Percentiles rank a stretch among this genome's conserved stretches.
These are phyloP conservation scores for Dermatemys mawii DNA, from an alignment of 2,113 vertebrate species.

Conservation along the genomic window DNA sequence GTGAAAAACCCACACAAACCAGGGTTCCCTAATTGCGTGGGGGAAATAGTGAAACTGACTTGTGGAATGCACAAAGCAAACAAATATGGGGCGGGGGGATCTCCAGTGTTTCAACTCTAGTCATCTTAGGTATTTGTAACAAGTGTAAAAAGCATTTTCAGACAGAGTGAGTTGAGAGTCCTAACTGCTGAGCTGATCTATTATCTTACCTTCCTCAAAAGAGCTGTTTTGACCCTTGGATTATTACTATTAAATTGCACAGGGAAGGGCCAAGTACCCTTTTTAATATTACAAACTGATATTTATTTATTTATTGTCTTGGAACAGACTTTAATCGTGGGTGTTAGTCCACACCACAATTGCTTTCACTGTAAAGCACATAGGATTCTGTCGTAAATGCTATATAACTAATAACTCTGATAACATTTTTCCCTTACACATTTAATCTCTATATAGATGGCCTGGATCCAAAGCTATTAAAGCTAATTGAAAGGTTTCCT, in stretches of 20 bases:
- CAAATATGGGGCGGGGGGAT: not conserved
- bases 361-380: not conserved
- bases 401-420: not conserved
- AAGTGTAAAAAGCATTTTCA: accelerated
- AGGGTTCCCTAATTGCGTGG: not conserved
- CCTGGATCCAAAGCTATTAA: not conserved
- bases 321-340: not conserved
- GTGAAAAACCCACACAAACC: accelerated
- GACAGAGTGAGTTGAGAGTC: not conserved
- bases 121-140: not conserved
- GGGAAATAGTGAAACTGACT: not conserved
- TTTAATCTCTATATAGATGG: accelerated
- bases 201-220: not conserved
- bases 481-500: not conserved
- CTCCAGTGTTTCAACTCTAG: not conserved
- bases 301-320: not conserved
- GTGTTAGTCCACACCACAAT: not conserved
- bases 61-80: not conserved
- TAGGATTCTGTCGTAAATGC: not conserved
- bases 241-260: not conserved
- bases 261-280: not conserved
- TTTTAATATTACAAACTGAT: not conserved
- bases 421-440: not conserved
- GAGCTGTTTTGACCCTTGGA: not conserved
- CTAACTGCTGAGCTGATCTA: not conserved